Evolutionary conservation across 53 echinoderm and acorn worm species (phyloP), one percentile per base, ranked within the genome.

Genomic region (Hippasteria phrygiana): DNA sequence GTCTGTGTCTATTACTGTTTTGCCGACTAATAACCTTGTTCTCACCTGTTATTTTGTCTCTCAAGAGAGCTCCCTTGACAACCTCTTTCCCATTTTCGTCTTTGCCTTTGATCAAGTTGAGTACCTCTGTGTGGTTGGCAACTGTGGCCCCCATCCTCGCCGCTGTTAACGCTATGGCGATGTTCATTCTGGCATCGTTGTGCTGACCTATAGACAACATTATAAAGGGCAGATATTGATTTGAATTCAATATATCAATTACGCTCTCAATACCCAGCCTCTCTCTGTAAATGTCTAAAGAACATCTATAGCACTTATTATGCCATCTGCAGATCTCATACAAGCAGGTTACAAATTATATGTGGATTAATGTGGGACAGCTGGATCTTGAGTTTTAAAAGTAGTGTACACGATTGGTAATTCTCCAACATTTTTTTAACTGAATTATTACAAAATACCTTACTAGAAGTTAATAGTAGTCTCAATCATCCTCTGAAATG

Each of bases 161-260:
- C 2, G 99, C 99, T 36, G 99, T 96, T 73, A 99, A 20, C 8
- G 93, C 99, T 65, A 99, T 93, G 12, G 96, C 96, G 45, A 99
- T 91, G 76, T 99, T 99, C 99, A 99, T 99, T 45, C 99, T 87
- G 28, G 99, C 94, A 93, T 99, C 99, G 66, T 99, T 99, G 81
- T 99, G 99, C 38, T 90, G 90, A 59, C 99, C 99, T 99, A 17
- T 59, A 2, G 26, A 0, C 20, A 59, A 22, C 5, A 5, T 45
- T 45, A 16, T 17, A 24, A 3, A 59, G 59, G 2, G 20, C n/a
- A 39, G 38, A 2, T 28, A 22, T 10, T 69, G 40, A 70, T 48
- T n/a, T 17, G 18, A 9, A 40, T 63, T 59, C 22, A 20, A 9
- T 11, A 11, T 59, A 24, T 22, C 59, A 20, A 59, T 59, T 22